Evolutionary conservation across 1,140 invertebrate genomes (phyloP).

Genomic region (Antheraea mylitta): DNA sequence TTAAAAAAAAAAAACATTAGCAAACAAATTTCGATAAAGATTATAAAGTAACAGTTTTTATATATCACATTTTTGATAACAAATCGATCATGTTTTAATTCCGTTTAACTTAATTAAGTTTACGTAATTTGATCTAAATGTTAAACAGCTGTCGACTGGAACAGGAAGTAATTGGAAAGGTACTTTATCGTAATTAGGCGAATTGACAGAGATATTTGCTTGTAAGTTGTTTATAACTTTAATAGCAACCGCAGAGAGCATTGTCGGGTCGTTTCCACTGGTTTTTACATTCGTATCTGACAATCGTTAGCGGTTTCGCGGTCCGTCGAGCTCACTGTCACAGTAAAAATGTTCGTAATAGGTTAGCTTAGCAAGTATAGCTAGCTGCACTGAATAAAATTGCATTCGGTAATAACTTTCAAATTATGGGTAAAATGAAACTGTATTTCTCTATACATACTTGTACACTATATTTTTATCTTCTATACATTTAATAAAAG

Average conservation of each 20-base stretch:
- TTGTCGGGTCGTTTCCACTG: slow-evolving; percentile 21
- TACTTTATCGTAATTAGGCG: not conserved
- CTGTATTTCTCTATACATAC: too few relatives aligned
- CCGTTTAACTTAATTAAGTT: too few relatives aligned
- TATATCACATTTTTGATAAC: not conserved
- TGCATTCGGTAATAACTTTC: too few relatives aligned
- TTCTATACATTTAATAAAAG: too few relatives aligned
- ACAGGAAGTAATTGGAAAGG: not conserved
- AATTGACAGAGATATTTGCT: not conserved
- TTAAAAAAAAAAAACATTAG: too few relatives aligned
- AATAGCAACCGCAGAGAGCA: not conserved
- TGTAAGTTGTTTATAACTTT: slow-evolving; percentile 10
- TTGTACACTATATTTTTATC: too few relatives aligned
- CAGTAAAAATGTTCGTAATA: not conserved
- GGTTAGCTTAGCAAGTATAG: not conserved
- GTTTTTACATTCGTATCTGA: slow-evolving; percentile 20
- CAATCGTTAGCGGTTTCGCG: slow-evolving; percentile 26
- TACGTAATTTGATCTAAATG: too few relatives aligned
- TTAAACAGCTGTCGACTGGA: too few relatives aligned
- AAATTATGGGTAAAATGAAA: too few relatives aligned
- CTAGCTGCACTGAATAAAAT: too few relatives aligned
- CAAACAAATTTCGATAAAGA: not conserved
- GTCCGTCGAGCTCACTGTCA: slow-evolving; percentile 5
- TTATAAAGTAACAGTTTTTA: not conserved
- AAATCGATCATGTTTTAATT: too few relatives aligned